Evolutionary conservation across 2,797 vertebrate genomes (phyloP).

Genomic region (Staurois parvus): DNA sequence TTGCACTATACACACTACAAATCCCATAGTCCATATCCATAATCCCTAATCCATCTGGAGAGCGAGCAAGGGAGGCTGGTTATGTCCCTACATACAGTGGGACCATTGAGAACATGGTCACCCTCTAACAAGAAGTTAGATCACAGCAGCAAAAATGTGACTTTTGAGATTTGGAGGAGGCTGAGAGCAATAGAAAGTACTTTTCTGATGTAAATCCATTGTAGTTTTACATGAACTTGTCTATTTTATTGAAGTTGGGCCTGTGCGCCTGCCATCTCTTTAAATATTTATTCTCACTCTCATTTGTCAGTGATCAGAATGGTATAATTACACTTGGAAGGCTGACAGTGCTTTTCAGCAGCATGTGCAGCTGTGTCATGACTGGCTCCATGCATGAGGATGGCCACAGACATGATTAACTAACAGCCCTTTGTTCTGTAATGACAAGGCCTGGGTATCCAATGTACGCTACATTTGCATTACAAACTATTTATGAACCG

Average conservation of each 20-base stretch:
- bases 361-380: constrained; percentile 27
- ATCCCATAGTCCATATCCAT: too few relatives aligned
- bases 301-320: constrained; percentile 26
- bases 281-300: constrained; percentile 22
- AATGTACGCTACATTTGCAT: constrained; percentile 4
- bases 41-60: too few relatives aligned
- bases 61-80: too few relatives aligned
- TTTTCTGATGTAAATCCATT: neutral
- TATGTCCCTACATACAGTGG: too few relatives aligned
- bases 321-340: constrained; percentile 41
- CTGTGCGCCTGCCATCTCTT: neutral
- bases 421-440: constrained; percentile 42
- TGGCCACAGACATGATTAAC: constrained; percentile 34
- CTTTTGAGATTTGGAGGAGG: too few relatives aligned
- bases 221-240: neutral
- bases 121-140: too few relatives aligned
- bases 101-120: too few relatives aligned
- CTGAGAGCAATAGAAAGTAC: too few relatives aligned
- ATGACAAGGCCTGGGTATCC: neutral
- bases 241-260: neutral
- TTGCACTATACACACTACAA: too few relatives aligned
- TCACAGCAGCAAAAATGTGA: too few relatives aligned
- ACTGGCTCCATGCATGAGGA: constrained; percentile 10
- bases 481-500: constrained; percentile 18
- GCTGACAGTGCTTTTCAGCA: constrained; percentile 37